Percentiles rank a stretch among this genome's conserved stretches.
Evolutionary conservation across 2,113 vertebrate species (phyloP).

Genomic region (Scomber colias): DNA sequence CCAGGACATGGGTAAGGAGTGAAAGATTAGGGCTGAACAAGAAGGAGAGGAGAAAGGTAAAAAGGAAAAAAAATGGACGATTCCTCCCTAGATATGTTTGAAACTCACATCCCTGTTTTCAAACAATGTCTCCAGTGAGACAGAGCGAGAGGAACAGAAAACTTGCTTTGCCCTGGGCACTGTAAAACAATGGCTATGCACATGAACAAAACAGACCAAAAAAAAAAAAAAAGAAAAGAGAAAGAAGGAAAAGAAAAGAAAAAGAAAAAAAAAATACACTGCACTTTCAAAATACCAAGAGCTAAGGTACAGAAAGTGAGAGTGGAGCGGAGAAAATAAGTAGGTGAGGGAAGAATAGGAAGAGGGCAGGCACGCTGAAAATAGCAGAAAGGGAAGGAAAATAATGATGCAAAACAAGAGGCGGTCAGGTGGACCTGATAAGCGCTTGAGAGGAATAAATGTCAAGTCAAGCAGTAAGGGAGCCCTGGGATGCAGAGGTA

Average conservation of each 20-base stretch:
- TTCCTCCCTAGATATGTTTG: slow-evolving; percentile 47
- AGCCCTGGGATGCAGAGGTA: slow-evolving; percentile 44
- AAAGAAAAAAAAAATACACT: slow-evolving; percentile 3
- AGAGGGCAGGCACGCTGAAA: slow-evolving; percentile 55
- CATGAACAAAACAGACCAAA: slow-evolving; percentile 57
- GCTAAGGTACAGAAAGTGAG: slow-evolving; percentile 55
- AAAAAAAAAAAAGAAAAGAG: not conserved
- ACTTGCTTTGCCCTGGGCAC: slow-evolving; percentile 64
- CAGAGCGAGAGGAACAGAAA: slow-evolving; percentile 61
- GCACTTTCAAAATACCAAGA: slow-evolving; percentile 66
- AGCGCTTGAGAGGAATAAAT: slow-evolving; percentile 68
- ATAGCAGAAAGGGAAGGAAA: slow-evolving; percentile 63
- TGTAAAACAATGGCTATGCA: slow-evolving; percentile 66
- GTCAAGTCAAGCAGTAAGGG: slow-evolving; percentile 64
- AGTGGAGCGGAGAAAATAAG: slow-evolving; percentile 46
- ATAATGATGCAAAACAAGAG: slow-evolving; percentile 77
- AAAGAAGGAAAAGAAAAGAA: too few species aligned
- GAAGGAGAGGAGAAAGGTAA: slow-evolving; percentile 1
- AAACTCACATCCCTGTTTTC: slow-evolving; percentile 60
- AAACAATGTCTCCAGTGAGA: slow-evolving; percentile 65
- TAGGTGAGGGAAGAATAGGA: slow-evolving; percentile 55
- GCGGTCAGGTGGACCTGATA: slow-evolving; percentile 70
- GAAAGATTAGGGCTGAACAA: slow-evolving; percentile 23
- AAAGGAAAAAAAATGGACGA: slow-evolving; percentile 20
- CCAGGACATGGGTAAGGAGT: slow-evolving; percentile 9